Base-by-base conservation (phyloP, 2,797 vertebrate species). In the Chrysolophus pictus region DNA sequence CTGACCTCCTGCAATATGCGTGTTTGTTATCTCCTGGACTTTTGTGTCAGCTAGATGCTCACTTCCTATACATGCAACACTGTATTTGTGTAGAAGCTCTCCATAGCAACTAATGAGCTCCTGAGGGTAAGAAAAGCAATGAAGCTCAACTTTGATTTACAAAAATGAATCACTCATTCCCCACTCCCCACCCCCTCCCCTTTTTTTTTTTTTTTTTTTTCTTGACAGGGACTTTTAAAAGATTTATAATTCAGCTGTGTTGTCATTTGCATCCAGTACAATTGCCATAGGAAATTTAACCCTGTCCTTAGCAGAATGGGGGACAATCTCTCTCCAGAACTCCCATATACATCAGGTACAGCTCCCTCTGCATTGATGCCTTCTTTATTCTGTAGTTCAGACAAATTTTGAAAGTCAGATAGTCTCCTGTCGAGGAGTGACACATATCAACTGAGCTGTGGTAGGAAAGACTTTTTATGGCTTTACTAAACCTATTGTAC, bases 41-140 rank as follows among this genome's bases (percentile, higher is more conserved):
- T 94, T 92, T 95, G 59, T 87, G 84, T 82, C 87, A 93, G 56
- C 55, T 49, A 71, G 73, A 60, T 55, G 42, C 9, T 94, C 35
- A 23, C 42, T 63, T 88, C 56, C 67, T 62, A 71, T 92, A 84
- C 1, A 1, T 70, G 59, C 82, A 87, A 67, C 68, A n/a, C 49
- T 86, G 31, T 64, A 58, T 88, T 95, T 95, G 55, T 91, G 82
- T 87, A 69, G 88, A 92, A 56, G 55, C 39, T 95, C 74, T 92
- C 86, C 87, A 92, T 84, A 92, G 91, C 88, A 96, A 92, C 94
- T 94, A 93, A 94, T 65, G 77, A 95, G 55, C 71, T 58, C 41
- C 70, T 68, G 53, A 94, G 74, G 60, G 77, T 63, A 72, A 81
- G 90, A 84, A 95, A 82, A 24, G 47, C 58, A 87, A 60, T 78